These are phyloP conservation scores for Megalonaias nervosa DNA, from an alignment of 1,140 invertebrate genomes.

Conservation along the genomic window DNA sequence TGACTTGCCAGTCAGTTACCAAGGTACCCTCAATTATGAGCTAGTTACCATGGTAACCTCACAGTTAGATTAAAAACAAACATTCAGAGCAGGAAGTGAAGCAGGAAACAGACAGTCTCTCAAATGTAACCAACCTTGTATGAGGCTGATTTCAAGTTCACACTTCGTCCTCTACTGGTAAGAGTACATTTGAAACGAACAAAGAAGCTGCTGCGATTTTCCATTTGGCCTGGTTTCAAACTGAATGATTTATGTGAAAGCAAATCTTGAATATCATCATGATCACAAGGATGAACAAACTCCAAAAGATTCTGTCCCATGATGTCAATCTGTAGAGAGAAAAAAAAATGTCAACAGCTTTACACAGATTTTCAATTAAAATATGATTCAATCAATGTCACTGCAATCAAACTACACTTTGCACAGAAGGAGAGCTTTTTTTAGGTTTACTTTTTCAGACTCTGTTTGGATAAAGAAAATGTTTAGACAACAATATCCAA, in stretches of 20 bases:
- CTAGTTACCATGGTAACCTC: too few species aligned
- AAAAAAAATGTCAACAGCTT: neutral
- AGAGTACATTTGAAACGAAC: conserved; percentile 92
- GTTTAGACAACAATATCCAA: too few species aligned
- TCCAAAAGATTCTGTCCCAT: conserved; percentile 66
- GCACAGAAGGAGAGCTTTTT: too few species aligned
- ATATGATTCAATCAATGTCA: too few species aligned
- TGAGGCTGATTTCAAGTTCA: conserved; percentile 92
- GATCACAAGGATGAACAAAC: conserved; percentile 85
- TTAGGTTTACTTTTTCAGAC: too few species aligned
- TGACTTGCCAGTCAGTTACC: too few species aligned
- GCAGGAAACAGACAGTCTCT: too few species aligned
- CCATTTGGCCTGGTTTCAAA: conserved; percentile 69
- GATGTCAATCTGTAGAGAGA: conserved; percentile 59
- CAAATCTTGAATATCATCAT: conserved; percentile 90
- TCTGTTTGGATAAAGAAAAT: too few species aligned
- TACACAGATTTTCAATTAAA: neutral
- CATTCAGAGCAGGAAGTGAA: too few species aligned
- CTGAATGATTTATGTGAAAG: conserved; percentile 70
- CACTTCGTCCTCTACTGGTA: conserved; percentile 89
- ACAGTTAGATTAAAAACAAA: too few species aligned
- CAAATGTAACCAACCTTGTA: conserved; percentile 84
- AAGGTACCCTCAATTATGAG: too few species aligned
- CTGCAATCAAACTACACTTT: too few species aligned
- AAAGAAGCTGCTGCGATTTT: conserved; percentile 75